Evolutionary conservation across 2,797 vertebrate genomes (phyloP), one percentile per base, ranked within the genome.

Genomic region (Babyrousa celebensis): DNA sequence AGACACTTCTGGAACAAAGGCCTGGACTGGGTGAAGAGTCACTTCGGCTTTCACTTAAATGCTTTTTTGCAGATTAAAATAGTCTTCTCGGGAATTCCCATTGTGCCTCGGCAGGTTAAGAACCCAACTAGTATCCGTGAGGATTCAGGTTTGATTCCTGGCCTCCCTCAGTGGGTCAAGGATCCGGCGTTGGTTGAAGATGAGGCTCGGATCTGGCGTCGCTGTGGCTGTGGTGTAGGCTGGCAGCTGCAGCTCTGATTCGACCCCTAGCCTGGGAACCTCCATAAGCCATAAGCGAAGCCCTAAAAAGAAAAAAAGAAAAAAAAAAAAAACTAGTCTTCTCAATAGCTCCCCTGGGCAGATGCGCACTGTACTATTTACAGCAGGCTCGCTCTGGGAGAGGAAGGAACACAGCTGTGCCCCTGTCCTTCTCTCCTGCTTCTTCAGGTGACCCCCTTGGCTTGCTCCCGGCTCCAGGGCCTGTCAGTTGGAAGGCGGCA

Each of bases 401-500:
- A 6, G 5, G 2, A 32, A 23, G 67, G 36, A 60, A 23, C 52
- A 16, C 54, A 29, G 36, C 18, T 27, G 32, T 20, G 18, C 40
- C 20, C 20, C 17, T 27, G 58, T 62, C 52, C 56, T 70, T 29
- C 20, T 6, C 4, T 67, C 65, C 62, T 67, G 48, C 36, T 20
- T 43, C 75, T 65, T 62, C 60, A 2, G 0, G 0, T 0, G 0
- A 12, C 70, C 52, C 16, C 52, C 65, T 11, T 54, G 40, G 3
- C 60, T 4, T 25, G 14, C 75, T 79, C 40, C 43, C 5, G 0
- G 3, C 2, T 75, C 60, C n/a, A 6, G 60, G 71, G 79, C n/a
- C 29, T 18, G 17, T 18, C 4, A 0, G 16, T 43, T 18, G 12
- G 27, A 32, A 88, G 80, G 16, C 5, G 21, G 52, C 40, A 75